These are phyloP conservation scores for Dicaeum eximium DNA, from an alignment of 2,113 vertebrate genomes.

Conservation along the genomic window DNA sequence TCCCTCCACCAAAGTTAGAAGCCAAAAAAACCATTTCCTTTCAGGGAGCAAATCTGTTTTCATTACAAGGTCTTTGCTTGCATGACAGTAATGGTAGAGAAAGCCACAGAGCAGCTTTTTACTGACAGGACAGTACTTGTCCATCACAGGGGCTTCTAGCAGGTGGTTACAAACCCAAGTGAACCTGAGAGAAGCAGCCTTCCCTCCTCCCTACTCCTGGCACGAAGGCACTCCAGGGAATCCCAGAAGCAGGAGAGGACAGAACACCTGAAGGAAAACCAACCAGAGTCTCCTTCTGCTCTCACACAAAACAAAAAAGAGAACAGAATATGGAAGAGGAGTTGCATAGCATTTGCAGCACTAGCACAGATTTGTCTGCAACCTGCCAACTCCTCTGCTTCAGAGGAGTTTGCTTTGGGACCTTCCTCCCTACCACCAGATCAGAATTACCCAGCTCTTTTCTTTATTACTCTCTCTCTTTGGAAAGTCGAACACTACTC, in stretches of 20 bases:
- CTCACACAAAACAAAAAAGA: neutral
- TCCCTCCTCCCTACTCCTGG: no score
- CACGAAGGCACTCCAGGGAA: neutral
- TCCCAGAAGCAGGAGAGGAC: neutral
- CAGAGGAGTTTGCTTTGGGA: neutral
- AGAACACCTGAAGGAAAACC: neutral
- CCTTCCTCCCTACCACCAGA: neutral
- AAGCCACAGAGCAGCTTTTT: neutral
- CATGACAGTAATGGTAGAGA: neutral
- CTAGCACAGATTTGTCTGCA: neutral
- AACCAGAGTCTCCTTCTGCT: neutral
- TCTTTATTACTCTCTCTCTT: neutral
- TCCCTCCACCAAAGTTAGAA: neutral
- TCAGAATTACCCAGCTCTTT: rapidly evolving
- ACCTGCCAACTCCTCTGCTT: rapidly evolving
- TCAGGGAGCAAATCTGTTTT: neutral
- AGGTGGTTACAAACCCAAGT: neutral
- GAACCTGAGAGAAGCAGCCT: neutral
- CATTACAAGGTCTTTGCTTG: neutral
- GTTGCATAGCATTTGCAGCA: neutral
- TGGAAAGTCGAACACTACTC: neutral
- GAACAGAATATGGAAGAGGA: neutral
- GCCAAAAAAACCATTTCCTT: neutral
- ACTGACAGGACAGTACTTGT: neutral
- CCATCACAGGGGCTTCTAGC: neutral